Evolutionary conservation across 2,888 invertebrate genomes (phyloP), one percentile per base, ranked within the genome.

Genomic region (Pseudolycoriella hygida): DNA sequence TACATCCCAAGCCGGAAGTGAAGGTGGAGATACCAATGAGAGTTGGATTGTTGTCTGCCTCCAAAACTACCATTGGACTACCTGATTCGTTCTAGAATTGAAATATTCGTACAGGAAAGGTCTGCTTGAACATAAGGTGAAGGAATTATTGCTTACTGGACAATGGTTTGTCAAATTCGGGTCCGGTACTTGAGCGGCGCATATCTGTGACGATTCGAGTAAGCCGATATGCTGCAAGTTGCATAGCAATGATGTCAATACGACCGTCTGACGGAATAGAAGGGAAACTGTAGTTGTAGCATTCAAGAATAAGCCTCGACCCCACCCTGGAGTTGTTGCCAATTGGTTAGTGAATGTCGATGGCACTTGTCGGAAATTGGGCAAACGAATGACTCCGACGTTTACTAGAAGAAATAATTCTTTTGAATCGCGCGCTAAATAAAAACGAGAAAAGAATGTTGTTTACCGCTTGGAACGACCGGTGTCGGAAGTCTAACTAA

Each of bases 1-100:
- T 17, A 38, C 38, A 38, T 17, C 38, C 38, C 15, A 38, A 17
- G 3, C 38, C 38, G 15, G 38, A 38, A 17, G 17, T 15, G 15
- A 38, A 38, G 12, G 38, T 10, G 14, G 38, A 17, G 15, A 38
- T 14, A 17, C 38, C 38, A 17, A 38, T 38, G 10, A 17, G 38
- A 14, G 38, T 38, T 38, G 38, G 38, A 38, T 38, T 38, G 15
- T 17, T 17, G 17, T 38, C 38, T n/a, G 38, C 38, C 15, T 38
- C 38, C 10, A 17, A 3, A 17, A 38, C 38, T 14, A 38, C 38
- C 14, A 17, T 17, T 15, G 38, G 38, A 15, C 38, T 15, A 17
- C 38, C 38, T 14, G 38, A 38, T 15, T 38, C 38, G 8, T 25
- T 25, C 25, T 25, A 25, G 8, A 25, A 25, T 6, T 25, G 25